Evolutionary conservation across 1,140 invertebrate species (phyloP).

Genomic region (Apis mellifera): DNA sequence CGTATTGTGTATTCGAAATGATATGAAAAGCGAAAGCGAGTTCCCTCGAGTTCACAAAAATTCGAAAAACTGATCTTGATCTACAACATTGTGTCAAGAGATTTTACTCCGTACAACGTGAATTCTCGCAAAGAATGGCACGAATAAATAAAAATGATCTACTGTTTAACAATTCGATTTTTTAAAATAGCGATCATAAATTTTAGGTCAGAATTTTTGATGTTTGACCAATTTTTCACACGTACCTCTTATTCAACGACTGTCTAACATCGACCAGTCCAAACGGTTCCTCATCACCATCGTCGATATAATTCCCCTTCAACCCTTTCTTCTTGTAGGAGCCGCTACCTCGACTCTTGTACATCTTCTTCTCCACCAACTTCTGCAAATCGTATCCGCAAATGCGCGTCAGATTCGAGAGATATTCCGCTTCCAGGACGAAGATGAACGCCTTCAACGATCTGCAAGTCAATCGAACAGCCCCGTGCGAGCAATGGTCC

Average conservation of each 20-base stretch:
- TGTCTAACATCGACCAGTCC: constrained; percentile 67
- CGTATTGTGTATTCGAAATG: constrained; percentile 37
- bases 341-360: constrained; percentile 21
- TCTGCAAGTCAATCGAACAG: constrained; percentile 74
- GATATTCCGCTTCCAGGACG: constrained; percentile 74
- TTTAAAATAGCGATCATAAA: too few species aligned
- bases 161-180: too few species aligned
- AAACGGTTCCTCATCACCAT: constrained; percentile 56
- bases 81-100: not conserved
- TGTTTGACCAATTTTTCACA: too few species aligned
- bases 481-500: constrained; percentile 71
- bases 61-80: not conserved
- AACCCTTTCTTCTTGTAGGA: constrained; percentile 39
- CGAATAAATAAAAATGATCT: too few species aligned
- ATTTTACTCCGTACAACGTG: not conserved
- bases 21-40: constrained; percentile 38
- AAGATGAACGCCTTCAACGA: constrained; percentile 76
- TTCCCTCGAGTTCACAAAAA: not conserved
- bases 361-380: constrained; percentile 5
- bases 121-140: too few species aligned
- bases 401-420: constrained; percentile 64
- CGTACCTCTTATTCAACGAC: constrained; percentile 72
- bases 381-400: constrained; percentile 65
- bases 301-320: constrained; percentile 72
- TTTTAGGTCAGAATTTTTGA: too few species aligned